Base-by-base conservation (phyloP, 2,888 invertebrate genomes). In the Leucoptera coffeella region DNA sequence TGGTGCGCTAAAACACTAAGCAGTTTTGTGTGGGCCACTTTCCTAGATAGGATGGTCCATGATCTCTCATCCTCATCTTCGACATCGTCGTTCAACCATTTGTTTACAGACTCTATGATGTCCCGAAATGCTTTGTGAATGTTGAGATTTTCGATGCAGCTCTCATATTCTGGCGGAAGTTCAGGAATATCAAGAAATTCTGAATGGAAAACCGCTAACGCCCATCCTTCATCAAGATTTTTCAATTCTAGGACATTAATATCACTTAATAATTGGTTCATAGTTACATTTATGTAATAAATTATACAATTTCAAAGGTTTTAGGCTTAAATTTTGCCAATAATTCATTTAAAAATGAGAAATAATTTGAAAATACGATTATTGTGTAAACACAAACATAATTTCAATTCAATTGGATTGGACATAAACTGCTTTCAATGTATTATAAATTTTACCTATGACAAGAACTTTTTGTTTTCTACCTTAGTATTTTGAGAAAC, bases 141-240 rank as follows among this genome's bases (percentile, higher is more conserved):
- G 14, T 58, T 43, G 11, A 44, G 27, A 12, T 39, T 33, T 22
- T 73, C 60, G 19, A 75, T 34, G 12, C 57, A 42, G 17, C 40
- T 46, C 25, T 62, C 55, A 41, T 73, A 73, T 19, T 71, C 65
- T 4, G 50, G 31, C 10, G 78, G 67, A 23, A 73, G 47, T 25
- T 73, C 69, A 4, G 54, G 55, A 38, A 73, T 61, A 32, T 73
- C 74, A 13, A 74, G 44, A 40, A 78, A 79, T 37, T 78, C 77
- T 9, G 60, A 57, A 29, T 71, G 53, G 60, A 74, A 77, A 4
- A 75, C 57, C 13, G 56, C 55, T 36, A 73, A 56, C 2, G 76
- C 72, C 80, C 80, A 81, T 9, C 64, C 62, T 32, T 55, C 44
- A 30, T 58, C 54, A 2, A 78, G 41, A 17, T 35, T 31, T 10